These are phyloP conservation scores for Leptosomus discolor DNA, from an alignment of 2,113 vertebrate species.

Conservation along the genomic window DNA sequence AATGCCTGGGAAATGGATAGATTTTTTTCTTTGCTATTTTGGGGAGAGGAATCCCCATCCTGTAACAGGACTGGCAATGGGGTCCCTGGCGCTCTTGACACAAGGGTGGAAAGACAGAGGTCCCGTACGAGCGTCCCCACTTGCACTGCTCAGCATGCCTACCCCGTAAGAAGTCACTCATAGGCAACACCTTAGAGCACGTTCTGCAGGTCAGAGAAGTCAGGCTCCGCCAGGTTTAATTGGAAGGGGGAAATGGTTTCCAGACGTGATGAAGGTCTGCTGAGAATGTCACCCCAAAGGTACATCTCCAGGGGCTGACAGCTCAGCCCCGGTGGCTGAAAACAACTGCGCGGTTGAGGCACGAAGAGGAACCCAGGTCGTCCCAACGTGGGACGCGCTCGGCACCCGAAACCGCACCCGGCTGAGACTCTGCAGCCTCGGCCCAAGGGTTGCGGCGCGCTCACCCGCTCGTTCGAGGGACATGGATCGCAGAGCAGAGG, in stretches of 20 bases:
- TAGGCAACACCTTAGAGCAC: background rate
- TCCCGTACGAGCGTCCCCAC: accelerated
- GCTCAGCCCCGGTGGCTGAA: background rate
- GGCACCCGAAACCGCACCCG: background rate
- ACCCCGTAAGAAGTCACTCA: background rate
- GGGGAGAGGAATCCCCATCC: background rate
- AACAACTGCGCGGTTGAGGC: background rate
- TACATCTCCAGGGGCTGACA: background rate
- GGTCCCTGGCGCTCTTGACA: background rate
- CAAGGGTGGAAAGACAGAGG: background rate
- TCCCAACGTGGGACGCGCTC: accelerated
- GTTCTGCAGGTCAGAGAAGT: background rate
- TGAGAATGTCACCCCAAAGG: background rate
- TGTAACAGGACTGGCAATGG: background rate
- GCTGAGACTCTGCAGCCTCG: background rate
- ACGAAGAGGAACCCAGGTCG: background rate
- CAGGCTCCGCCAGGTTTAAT: background rate
- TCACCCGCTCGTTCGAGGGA: background rate
- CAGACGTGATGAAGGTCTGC: background rate
- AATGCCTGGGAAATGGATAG: background rate
- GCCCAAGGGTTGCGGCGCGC: accelerated
- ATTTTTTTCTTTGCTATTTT: background rate
- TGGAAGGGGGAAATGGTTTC: background rate
- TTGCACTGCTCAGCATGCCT: background rate
- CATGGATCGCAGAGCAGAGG: accelerated